Conservation (phyloP, 2,888 invertebrate species). For the Branchinecta sandiegonensis region DNA sequence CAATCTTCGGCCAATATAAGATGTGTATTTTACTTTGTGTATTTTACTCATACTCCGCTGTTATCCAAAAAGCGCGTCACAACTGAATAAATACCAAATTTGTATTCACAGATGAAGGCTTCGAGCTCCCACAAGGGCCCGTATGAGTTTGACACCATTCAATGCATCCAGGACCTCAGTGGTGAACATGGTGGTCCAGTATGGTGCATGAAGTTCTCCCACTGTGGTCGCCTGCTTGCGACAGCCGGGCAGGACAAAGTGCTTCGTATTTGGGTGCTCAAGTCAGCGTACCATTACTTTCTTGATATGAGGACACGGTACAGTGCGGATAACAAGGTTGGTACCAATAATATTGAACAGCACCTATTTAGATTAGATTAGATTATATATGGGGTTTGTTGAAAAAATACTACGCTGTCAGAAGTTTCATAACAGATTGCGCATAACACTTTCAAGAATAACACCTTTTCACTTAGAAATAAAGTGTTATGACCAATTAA, state of each 20-base stretch:
- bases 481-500: too few relatives aligned
- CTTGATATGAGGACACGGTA: conserved; percentile 92
- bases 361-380: too few relatives aligned
- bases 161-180: conserved; percentile 58
- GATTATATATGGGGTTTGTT: too few relatives aligned
- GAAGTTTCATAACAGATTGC: too few relatives aligned
- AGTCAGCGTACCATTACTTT: conserved; percentile 78
- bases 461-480: too few relatives aligned
- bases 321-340: conserved; percentile 58
- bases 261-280: conserved; percentile 83
- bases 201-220: conserved; percentile 98
- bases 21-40: too few relatives aligned
- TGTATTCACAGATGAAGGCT: conserved; percentile 63
- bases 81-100: neutral
- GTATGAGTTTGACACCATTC: conserved; percentile 81
- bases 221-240: conserved; percentile 82
- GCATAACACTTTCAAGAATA: too few relatives aligned
- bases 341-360: too few relatives aligned
- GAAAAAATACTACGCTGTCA: too few relatives aligned
- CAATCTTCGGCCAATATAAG: too few relatives aligned
- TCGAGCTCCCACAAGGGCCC: conserved; percentile 93
- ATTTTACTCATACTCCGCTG: too few relatives aligned
- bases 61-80: too few relatives aligned
- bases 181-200: conserved; percentile 81
- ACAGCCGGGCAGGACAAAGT: conserved; percentile 94